Percentiles rank a stretch among this genome's conserved stretches.
Evolutionary conservation across 1,140 invertebrate species (phyloP).

Genomic region (Watersipora subatra): DNA sequence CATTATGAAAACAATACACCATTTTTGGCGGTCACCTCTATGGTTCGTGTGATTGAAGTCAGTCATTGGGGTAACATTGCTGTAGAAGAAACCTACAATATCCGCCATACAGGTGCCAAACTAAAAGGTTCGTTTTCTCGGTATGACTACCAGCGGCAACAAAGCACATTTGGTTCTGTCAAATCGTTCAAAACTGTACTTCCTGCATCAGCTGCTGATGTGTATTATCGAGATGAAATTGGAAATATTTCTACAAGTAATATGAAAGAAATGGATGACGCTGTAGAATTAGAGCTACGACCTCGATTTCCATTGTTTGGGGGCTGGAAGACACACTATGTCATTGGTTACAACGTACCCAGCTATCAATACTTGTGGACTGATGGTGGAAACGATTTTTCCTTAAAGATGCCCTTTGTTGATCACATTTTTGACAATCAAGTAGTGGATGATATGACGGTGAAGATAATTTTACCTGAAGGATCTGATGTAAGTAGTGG

Average conservation of each 20-base stretch:
- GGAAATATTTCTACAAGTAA: slow-evolving; percentile 98
- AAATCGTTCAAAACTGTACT: slow-evolving; percentile 83
- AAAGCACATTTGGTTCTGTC: slow-evolving; percentile 67
- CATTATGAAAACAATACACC: slow-evolving; percentile 96
- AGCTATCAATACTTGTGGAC: slow-evolving; percentile 87
- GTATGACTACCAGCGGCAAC: slow-evolving; percentile 87
- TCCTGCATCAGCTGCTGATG: slow-evolving; percentile 74
- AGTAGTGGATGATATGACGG: slow-evolving; percentile 74
- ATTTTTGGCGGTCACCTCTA: slow-evolving; percentile 72
- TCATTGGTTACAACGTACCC: slow-evolving; percentile 91
- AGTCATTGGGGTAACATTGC: slow-evolving; percentile 99
- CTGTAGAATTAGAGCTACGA: slow-evolving; percentile 81
- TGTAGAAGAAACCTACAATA: slow-evolving; percentile 81
- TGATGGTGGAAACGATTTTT: slow-evolving; percentile 59
- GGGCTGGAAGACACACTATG: slow-evolving; percentile 96
- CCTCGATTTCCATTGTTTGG: slow-evolving; percentile 95
- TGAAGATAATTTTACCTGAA: slow-evolving; percentile 89
- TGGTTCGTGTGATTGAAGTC: slow-evolving; percentile 80
- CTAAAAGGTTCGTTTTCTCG: slow-evolving; percentile 86
- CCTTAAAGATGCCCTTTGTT: slow-evolving; percentile 76
- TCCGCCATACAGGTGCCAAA: slow-evolving; percentile 78
- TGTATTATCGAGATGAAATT: slow-evolving; percentile 92
- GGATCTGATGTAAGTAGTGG: slow-evolving; percentile 49
- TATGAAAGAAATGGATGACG: slow-evolving; percentile 69
- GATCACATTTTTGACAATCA: slow-evolving; percentile 96